A percentile compares a stretch with the other conserved stretches of the same genome.
Conservation (phyloP, 2,113 vertebrate species). For the Zapornia atra region DNA sequence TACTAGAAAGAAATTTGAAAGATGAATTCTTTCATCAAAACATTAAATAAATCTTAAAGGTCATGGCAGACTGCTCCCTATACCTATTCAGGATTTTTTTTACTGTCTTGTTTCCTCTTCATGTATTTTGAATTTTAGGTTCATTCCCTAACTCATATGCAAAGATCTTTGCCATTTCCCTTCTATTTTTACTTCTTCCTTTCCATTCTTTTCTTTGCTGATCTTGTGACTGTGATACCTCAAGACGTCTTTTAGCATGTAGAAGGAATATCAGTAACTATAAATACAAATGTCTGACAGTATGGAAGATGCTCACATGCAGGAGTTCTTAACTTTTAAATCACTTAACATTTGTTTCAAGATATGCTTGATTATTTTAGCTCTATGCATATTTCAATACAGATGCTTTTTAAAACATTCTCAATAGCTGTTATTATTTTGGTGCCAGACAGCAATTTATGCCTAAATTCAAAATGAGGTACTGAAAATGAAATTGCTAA, state of each 20-base stretch:
- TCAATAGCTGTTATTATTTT: neutral
- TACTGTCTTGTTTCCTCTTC: neutral
- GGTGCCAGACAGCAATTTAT: neutral
- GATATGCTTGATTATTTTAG: neutral
- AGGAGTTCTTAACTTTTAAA: neutral
- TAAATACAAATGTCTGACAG: neutral
- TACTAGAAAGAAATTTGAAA: neutral
- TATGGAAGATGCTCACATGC: neutral
- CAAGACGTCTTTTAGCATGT: neutral
- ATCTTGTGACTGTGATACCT: neutral
- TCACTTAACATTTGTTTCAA: neutral
- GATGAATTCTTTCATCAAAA: neutral
- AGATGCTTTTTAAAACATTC: neutral
- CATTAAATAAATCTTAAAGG: neutral
- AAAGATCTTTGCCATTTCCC: neutral
- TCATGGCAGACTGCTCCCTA: neutral
- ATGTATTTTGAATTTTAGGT: neutral
- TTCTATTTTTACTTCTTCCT: neutral
- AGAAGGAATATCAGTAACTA: neutral
- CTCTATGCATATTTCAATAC: neutral
- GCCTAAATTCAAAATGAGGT: neutral
- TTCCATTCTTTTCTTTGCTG: neutral
- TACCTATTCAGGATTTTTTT: neutral
- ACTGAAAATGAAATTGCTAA: slow-evolving; percentile 13
- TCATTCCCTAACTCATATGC: neutral